Percentiles rank a stretch among this genome's conserved stretches.
Conservation (phyloP, 2,797 vertebrate species). For the Ctenopoma multispine region DNA sequence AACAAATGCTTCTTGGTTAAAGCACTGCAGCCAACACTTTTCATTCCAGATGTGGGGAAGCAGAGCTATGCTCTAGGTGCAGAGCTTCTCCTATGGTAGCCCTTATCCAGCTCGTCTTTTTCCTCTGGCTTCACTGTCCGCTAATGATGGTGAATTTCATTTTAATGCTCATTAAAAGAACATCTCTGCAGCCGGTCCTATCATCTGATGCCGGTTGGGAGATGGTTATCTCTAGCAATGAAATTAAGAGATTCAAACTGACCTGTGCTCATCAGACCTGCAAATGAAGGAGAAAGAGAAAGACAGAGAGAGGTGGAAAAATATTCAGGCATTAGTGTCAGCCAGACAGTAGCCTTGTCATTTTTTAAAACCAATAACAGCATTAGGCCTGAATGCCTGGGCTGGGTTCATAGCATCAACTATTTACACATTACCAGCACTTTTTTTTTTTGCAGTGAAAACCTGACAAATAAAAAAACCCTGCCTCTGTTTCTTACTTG, state of each 20-base stretch:
- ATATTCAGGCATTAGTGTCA: conserved; percentile 20
- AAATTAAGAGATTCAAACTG: conserved; percentile 41
- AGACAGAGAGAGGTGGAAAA: conserved; percentile 3
- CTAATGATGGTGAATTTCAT: conserved; percentile 46
- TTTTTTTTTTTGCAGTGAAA: conserved; percentile 16
- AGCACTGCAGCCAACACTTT: conserved; percentile 37
- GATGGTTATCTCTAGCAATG: conserved; percentile 14
- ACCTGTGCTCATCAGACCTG: conserved; percentile 55
- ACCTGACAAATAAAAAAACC: conserved; percentile 11
- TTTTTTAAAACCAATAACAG: conserved; percentile 12
- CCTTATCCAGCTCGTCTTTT: conserved; percentile 37
- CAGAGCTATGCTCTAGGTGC: conserved; percentile 18
- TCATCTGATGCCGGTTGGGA: conserved; percentile 25
- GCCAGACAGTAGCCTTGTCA: not conserved
- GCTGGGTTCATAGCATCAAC: conserved; percentile 7
- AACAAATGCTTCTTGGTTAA: conserved; percentile 16
- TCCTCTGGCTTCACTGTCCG: conserved; percentile 22
- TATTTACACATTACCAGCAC: conserved; percentile 20
- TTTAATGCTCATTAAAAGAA: conserved; percentile 60
- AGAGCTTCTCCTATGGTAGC: conserved; percentile 31
- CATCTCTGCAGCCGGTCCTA: conserved; percentile 25
- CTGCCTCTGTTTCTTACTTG: conserved; percentile 7
- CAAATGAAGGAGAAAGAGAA: conserved; percentile 25
- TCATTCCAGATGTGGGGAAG: conserved; percentile 48
- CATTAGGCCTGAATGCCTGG: conserved; percentile 3